These are phyloP conservation scores for Drosophila limbata DNA, from an alignment of 2,888 invertebrate species.

Conservation along the genomic window DNA sequence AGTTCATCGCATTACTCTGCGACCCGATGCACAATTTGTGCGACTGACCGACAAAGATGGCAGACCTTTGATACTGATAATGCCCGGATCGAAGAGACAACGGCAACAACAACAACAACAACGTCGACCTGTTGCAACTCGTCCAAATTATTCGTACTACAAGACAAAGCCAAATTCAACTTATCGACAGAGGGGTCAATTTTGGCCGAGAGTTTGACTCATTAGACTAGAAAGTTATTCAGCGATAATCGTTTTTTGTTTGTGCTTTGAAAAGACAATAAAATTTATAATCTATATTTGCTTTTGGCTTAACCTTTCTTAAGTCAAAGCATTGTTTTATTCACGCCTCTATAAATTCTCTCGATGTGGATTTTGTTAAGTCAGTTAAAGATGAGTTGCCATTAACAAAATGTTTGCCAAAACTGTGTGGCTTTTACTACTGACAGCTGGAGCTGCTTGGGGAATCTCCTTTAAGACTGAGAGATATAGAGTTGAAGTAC, in stretches of 20 bases:
- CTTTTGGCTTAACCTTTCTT: background rate
- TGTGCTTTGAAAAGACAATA: conserved; percentile 21
- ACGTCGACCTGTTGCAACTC: conserved; percentile 19
- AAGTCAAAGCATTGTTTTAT: background rate
- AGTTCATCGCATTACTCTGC: background rate
- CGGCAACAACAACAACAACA: background rate
- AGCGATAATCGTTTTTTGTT: conserved; percentile 5
- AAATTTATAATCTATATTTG: conserved; percentile 5
- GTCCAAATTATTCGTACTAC: conserved; percentile 18
- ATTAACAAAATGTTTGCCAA: conserved; percentile 10
- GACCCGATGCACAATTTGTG: conserved; percentile 33
- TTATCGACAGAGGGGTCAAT: conserved; percentile 1
- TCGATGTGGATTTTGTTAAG: background rate
- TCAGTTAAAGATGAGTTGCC: conserved; percentile 6
- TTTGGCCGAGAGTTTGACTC: background rate
- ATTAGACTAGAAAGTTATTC: conserved; percentile 23
- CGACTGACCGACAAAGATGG: conserved; percentile 37
- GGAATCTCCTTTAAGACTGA: background rate
- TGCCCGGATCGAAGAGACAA: conserved; percentile 7
- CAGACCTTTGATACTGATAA: conserved; percentile 32
- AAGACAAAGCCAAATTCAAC: conserved; percentile 3
- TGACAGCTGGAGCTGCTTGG: background rate
- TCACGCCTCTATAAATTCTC: conserved; percentile 3
- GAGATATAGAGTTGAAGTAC: background rate
- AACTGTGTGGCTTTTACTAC: background rate